Conservation (phyloP, 2,797 vertebrate genomes). For the Tapirus indicus region DNA sequence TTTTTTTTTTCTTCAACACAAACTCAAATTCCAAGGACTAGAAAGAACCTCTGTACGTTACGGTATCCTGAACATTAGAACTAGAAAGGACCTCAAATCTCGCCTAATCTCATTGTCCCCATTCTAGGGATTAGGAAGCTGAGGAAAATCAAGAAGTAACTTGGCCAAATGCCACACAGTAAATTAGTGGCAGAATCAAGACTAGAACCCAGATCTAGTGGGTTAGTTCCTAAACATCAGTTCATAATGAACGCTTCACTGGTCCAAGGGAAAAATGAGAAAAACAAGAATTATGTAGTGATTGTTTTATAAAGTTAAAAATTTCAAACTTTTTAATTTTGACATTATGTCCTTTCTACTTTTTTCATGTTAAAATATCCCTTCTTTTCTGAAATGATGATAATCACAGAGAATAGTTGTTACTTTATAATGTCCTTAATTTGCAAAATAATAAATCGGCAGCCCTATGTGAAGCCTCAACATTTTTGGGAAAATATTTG, state of each 20-base stretch:
- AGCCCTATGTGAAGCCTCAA: not conserved
- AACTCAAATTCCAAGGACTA: slow-evolving; percentile 22
- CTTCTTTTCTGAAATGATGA: slow-evolving; percentile 42
- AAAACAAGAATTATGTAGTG: not conserved
- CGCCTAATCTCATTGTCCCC: not conserved
- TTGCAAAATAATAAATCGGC: slow-evolving; percentile 25
- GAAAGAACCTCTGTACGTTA: slow-evolving; percentile 19
- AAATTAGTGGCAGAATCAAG: slow-evolving; percentile 15
- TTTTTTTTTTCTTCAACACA: slow-evolving; percentile 1
- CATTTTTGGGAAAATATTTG: slow-evolving; percentile 4
- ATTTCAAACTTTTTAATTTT: slow-evolving; percentile 11
- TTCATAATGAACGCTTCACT: slow-evolving; percentile 42
- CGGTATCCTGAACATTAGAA: slow-evolving; percentile 1
- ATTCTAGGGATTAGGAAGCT: slow-evolving; percentile 38
- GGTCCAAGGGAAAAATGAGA: slow-evolving; percentile 14
- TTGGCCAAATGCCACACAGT: not conserved
- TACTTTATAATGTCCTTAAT: slow-evolving; percentile 36
- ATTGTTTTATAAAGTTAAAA: slow-evolving; percentile 44
- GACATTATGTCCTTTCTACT: not conserved
- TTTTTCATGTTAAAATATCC: slow-evolving; percentile 44
- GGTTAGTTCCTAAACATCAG: not conserved
- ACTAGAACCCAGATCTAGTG: not conserved
- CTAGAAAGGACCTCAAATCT: not conserved
- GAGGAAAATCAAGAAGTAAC: not conserved
- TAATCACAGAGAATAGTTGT: not conserved